Evolutionary conservation across 2,797 vertebrate species (phyloP).

Genomic region (Cossypha polioptera): DNA sequence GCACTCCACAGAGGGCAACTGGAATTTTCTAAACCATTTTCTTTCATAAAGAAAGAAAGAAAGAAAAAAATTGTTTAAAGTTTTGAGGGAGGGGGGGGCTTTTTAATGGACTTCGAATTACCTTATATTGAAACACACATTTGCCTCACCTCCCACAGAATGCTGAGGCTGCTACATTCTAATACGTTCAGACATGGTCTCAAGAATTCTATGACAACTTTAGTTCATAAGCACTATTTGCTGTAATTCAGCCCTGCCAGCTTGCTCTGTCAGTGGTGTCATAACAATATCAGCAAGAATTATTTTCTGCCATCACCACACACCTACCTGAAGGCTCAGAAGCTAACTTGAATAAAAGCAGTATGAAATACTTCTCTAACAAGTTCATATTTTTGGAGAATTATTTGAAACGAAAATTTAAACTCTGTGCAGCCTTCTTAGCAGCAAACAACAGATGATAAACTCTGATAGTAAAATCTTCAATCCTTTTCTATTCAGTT

Average conservation of each 20-base stretch:
- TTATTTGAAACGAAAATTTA: background rate
- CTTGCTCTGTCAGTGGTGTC: accelerated
- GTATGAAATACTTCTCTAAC: background rate
- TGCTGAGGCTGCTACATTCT: background rate
- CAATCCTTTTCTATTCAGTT: background rate
- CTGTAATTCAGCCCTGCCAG: background rate
- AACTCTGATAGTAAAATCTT: background rate
- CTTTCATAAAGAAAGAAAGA: background rate
- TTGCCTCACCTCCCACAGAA: background rate
- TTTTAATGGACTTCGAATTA: background rate
- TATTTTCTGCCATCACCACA: background rate
- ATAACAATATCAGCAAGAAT: accelerated
- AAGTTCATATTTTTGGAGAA: background rate
- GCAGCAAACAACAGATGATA: background rate
- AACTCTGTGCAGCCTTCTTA: background rate
- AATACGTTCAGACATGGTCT: accelerated
- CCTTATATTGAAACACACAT: background rate
- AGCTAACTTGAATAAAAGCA: background rate
- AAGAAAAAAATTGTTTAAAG: background rate
- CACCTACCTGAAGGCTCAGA: background rate
- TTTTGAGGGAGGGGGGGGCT: background rate
- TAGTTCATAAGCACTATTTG: background rate
- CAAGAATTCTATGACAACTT: background rate
- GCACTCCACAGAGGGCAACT: background rate
- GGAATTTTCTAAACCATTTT: background rate